Evolutionary conservation across 92 coral and sea anemone species (phyloP).

Genomic region (Micromussa lordhowensis): DNA sequence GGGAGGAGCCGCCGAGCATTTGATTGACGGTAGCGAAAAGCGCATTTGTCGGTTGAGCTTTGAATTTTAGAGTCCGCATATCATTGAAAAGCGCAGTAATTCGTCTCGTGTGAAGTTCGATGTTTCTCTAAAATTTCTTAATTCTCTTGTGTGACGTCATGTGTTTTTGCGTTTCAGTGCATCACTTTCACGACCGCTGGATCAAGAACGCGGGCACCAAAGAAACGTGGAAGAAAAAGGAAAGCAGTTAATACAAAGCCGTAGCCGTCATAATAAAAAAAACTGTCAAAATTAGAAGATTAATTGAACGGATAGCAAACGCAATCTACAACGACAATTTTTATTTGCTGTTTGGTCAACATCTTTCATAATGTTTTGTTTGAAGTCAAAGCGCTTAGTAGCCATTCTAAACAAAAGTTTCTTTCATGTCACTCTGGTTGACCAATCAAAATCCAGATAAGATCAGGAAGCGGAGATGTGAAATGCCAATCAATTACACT

Average conservation of each 20-base stretch:
- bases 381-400: not conserved
- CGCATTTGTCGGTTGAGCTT: no score
- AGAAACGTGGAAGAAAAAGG: conserved; percentile 56
- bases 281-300: not conserved
- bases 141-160: not conserved
- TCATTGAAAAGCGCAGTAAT: no score
- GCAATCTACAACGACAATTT: not conserved
- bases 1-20: no score
- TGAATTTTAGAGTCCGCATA: no score
- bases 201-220: conserved; percentile 50
- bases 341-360: not conserved
- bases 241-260: conserved; percentile 30
- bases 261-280: not conserved
- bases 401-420: not conserved
- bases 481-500: not conserved
- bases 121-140: not conserved
- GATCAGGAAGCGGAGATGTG: not conserved
- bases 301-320: not conserved
- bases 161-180: conserved; percentile 58
- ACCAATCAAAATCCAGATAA: not conserved
- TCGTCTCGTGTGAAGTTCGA: no score
- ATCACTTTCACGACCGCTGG: conserved; percentile 86
- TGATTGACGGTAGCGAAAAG: no score
- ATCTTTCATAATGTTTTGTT: not conserved
- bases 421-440: not conserved